These are phyloP conservation scores for Paratilapia polleni DNA, from an alignment of 2,113 vertebrate species.

Conservation along the genomic window DNA sequence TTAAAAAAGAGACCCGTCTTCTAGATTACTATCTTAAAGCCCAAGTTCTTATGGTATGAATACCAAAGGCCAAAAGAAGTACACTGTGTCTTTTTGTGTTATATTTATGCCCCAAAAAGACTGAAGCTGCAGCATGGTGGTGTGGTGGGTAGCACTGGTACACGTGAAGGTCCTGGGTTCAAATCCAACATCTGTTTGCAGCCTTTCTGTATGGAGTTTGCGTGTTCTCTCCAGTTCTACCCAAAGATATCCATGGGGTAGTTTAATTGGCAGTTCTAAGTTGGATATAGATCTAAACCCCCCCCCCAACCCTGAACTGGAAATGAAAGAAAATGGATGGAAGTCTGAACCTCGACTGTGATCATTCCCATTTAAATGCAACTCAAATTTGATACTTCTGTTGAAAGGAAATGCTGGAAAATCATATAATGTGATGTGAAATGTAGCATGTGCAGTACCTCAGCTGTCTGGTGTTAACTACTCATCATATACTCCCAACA, in stretches of 20 bases:
- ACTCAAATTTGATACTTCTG: not conserved
- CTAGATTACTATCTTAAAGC: not conserved
- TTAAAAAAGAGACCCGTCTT: not conserved
- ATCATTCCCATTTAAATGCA: not conserved
- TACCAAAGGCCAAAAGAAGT: not conserved
- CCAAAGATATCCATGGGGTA: not conserved
- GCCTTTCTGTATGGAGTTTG: not conserved
- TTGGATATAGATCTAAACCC: not conserved
- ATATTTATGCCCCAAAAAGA: not conserved
- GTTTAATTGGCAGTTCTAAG: not conserved
- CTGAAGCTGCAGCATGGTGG: not conserved
- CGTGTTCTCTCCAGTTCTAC: too few relatives aligned
- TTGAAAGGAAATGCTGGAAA: not conserved
- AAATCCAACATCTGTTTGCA: too few relatives aligned
- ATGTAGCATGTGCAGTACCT: not conserved
- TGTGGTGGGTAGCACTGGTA: not conserved
- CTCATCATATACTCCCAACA: not conserved
- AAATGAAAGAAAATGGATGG: not conserved
- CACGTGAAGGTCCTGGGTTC: not conserved
- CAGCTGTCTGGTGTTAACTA: not conserved
- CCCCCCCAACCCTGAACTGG: too few relatives aligned
- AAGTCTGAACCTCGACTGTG: not conserved
- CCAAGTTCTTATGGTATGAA: not conserved
- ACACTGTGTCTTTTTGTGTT: not conserved
- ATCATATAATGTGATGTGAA: not conserved